These are phyloP conservation scores for Chrysochloris asiatica DNA, from an alignment of 2,113 vertebrate species.

Conservation along the genomic window DNA sequence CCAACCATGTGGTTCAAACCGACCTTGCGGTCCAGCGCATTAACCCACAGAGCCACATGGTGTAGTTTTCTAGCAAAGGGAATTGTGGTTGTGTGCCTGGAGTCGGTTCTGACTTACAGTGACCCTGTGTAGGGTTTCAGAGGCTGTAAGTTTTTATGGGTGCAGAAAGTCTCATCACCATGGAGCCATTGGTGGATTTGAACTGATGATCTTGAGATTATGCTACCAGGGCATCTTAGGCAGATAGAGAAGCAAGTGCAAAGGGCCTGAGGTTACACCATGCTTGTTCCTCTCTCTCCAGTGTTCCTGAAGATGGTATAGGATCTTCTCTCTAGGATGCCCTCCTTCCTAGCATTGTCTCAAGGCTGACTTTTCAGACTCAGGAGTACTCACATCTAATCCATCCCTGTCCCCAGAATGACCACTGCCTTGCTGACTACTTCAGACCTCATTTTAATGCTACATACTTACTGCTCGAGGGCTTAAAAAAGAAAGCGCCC, in stretches of 20 bases:
- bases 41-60: too few species aligned
- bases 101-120: too few species aligned
- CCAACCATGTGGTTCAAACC: too few species aligned
- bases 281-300: accelerated
- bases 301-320: background rate
- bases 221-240: background rate
- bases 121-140: too few species aligned
- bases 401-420: background rate
- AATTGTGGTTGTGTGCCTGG: too few species aligned
- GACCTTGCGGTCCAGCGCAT: too few species aligned
- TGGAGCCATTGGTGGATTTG: too few species aligned
- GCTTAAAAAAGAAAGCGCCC: background rate
- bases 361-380: background rate
- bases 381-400: background rate
- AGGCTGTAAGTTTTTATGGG: too few species aligned
- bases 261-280: background rate
- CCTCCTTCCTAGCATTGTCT: background rate
- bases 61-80: too few species aligned
- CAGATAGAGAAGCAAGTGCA: background rate
- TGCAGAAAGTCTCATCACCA: too few species aligned
- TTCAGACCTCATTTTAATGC: background rate
- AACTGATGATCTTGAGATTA: too few species aligned
- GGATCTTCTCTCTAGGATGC: background rate
- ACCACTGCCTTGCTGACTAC: background rate
- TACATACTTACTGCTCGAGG: background rate